Evolutionary conservation across 30 jellyfish, hydroid and myxozoan species (phyloP).

Genomic region (Aurelia coerulea): DNA sequence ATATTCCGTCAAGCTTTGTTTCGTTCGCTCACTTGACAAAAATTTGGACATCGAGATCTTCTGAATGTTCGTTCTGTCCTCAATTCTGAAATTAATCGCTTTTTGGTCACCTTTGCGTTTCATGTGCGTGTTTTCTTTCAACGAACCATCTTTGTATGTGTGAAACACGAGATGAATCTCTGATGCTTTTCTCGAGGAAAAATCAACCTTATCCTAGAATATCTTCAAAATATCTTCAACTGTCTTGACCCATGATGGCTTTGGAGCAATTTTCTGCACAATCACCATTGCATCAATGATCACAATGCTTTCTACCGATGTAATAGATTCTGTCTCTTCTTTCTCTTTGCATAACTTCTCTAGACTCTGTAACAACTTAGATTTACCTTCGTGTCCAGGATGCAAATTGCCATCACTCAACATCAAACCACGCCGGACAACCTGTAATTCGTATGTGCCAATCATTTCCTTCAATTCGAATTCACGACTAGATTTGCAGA

Average conservation of each 20-base stretch:
- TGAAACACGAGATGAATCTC: background rate
- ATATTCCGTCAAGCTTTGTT: no score
- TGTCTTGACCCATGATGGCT: background rate
- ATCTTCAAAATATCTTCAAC: no score
- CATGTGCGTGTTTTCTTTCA: background rate
- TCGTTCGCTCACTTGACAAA: no score
- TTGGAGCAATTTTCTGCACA: background rate
- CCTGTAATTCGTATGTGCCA: no score
- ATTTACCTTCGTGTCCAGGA: background rate
- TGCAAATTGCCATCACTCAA: background rate
- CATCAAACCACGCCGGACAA: no score
- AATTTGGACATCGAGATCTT: no score
- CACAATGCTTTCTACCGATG: background rate
- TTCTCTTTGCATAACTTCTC: no score
- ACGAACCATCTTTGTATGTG: no score
- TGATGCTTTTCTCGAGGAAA: no score
- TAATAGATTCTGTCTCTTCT: no score
- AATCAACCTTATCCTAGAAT: background rate
- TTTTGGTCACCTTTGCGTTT: background rate
- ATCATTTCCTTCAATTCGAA: no score
- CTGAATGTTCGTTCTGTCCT: background rate
- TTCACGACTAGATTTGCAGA: background rate
- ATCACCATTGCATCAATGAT: constrained; percentile 3
- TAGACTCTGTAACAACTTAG: no score
- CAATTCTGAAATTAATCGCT: background rate